Evolutionary conservation across 2,797 vertebrate species (phyloP).

Genomic region (Chromobotia macracanthus): DNA sequence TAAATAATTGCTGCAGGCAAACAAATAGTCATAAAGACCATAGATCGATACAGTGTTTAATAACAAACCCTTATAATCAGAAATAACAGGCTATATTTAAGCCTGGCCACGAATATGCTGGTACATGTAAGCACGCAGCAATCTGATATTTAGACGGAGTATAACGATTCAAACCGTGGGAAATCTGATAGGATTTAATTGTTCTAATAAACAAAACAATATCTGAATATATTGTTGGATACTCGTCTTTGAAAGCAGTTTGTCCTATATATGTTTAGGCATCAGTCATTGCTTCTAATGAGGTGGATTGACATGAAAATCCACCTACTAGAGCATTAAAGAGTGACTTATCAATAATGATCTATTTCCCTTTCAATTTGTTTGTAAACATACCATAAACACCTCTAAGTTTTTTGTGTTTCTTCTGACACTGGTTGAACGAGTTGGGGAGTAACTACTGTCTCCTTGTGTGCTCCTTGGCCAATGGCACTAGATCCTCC

Average conservation of each 20-base stretch:
- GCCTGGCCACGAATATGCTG: too few relatives aligned
- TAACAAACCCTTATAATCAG: too few relatives aligned
- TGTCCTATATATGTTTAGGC: not conserved
- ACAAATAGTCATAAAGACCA: too few relatives aligned
- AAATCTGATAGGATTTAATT: not conserved
- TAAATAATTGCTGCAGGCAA: too few relatives aligned
- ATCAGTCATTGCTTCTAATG: not conserved
- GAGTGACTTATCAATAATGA: conserved; percentile 8
- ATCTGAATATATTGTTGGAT: not conserved
- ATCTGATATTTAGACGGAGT: not conserved
- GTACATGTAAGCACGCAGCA: not conserved
- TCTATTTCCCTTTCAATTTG: conserved; percentile 57
- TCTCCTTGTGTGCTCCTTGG: conserved; percentile 83
- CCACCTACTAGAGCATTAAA: too few relatives aligned
- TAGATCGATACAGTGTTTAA: too few relatives aligned
- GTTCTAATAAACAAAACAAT: not conserved
- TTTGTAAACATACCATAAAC: conserved; percentile 72
- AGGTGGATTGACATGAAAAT: too few relatives aligned
- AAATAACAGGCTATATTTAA: too few relatives aligned
- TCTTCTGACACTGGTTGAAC: conserved; percentile 85
- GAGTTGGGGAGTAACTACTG: conserved; percentile 92
- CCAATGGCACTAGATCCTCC: conserved; percentile 99
- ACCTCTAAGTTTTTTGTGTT: conserved; percentile 75
- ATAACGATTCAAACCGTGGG: not conserved
- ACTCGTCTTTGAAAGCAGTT: not conserved